Conservation (phyloP, 2,888 invertebrate genomes). For the Helicoverpa assulta region DNA sequence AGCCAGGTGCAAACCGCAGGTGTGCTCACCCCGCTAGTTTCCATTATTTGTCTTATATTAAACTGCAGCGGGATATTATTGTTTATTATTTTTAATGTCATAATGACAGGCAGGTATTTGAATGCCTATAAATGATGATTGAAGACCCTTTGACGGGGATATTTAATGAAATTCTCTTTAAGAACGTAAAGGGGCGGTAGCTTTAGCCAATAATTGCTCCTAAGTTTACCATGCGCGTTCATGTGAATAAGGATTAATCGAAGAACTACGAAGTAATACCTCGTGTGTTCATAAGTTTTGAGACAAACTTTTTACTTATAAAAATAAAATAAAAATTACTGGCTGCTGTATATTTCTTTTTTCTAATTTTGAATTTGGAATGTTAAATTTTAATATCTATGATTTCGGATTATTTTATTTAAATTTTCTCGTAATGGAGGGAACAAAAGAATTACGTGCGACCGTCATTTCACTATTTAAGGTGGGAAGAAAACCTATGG, state of each 20-base stretch:
- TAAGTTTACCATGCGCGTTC: not conserved
- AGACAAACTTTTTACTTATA: too few relatives aligned
- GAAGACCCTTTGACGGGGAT: constrained; percentile 22
- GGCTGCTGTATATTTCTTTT: too few relatives aligned
- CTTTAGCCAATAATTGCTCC: not conserved
- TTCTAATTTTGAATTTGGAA: too few relatives aligned
- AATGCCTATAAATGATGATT: constrained; percentile 45
- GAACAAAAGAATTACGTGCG: too few relatives aligned
- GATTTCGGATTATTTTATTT: too few relatives aligned
- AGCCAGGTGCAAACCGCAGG: constrained; percentile 65
- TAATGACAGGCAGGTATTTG: constrained; percentile 44
- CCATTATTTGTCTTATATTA: constrained; percentile 33
- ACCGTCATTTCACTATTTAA: too few relatives aligned
- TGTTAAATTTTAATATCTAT: too few relatives aligned
- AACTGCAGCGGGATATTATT: constrained; percentile 31
- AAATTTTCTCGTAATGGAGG: too few relatives aligned
- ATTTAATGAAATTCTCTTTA: constrained; percentile 22
- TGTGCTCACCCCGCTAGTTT: constrained; percentile 40
- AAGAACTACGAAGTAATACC: too few relatives aligned
- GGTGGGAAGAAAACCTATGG: too few relatives aligned
- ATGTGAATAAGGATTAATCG: not conserved
- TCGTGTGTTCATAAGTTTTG: too few relatives aligned
- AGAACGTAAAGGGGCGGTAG: not conserved
- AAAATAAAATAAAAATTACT: too few relatives aligned
- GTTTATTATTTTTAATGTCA: constrained; percentile 46